Evolutionary conservation across 2,888 invertebrate species (phyloP).

Genomic region (Lasiommata megera): DNA sequence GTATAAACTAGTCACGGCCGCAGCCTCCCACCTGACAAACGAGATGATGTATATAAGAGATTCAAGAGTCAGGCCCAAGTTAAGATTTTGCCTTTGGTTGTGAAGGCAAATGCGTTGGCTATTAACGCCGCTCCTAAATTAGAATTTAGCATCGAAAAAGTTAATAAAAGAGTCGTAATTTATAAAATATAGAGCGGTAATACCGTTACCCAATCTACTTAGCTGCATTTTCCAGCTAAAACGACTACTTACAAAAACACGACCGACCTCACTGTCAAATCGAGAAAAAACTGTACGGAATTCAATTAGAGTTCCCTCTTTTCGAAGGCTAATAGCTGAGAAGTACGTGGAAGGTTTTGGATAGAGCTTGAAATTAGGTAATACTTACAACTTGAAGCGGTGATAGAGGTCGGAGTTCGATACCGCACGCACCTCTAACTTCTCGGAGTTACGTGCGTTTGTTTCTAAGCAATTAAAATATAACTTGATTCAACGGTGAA

Average conservation of each 20-base stretch:
- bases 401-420: too few species aligned
- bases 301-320: slow-evolving; percentile 71
- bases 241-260: slow-evolving; percentile 35
- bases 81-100: too few species aligned
- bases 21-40: too few species aligned
- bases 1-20: too few species aligned
- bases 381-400: too few species aligned
- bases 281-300: slow-evolving; percentile 57
- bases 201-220: slow-evolving; percentile 39
- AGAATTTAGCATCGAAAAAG: slow-evolving; percentile 24
- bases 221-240: slow-evolving; percentile 34
- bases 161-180: slow-evolving; percentile 18
- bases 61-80: too few species aligned
- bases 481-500: too few species aligned
- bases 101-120: neutral
- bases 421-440: too few species aligned
- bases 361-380: slow-evolving; percentile 33
- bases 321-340: slow-evolving; percentile 50
- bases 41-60: too few species aligned
- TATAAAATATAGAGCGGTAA: slow-evolving; percentile 28
- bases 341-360: slow-evolving; percentile 42
- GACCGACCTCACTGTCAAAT: slow-evolving; percentile 43
- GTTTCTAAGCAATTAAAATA: too few species aligned
- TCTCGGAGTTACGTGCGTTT: too few species aligned
- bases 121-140: slow-evolving; percentile 12